Evolutionary conservation across 2,797 vertebrate genomes (phyloP).

Genomic region (Halcyon leucocephala): DNA sequence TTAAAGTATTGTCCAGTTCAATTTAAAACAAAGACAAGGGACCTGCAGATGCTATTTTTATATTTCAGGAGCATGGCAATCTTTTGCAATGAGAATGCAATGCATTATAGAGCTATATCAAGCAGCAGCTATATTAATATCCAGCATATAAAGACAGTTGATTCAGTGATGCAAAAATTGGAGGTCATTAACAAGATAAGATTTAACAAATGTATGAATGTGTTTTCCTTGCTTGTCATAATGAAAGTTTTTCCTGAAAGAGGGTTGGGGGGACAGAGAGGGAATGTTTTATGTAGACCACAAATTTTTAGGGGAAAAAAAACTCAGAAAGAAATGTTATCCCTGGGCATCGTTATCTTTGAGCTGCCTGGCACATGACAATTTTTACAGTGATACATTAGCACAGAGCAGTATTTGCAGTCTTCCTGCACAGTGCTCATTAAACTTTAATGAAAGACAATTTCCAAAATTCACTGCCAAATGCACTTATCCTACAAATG

Average conservation of each 20-base stretch:
- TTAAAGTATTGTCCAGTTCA: background rate
- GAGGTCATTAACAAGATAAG: background rate
- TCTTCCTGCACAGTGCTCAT: conserved; percentile 39
- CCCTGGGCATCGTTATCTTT: conserved; percentile 16
- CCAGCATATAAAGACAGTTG: background rate
- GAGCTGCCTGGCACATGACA: conserved; percentile 23
- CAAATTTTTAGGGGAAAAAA: background rate
- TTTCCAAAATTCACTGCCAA: conserved; percentile 60
- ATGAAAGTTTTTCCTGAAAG: background rate
- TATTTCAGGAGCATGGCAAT: background rate
- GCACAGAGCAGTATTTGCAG: conserved; percentile 32
- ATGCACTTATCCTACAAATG: conserved; percentile 53
- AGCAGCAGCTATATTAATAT: background rate
- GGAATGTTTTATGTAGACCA: background rate
- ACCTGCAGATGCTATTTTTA: background rate
- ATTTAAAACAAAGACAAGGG: background rate
- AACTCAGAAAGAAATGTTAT: background rate
- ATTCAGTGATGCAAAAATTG: background rate
- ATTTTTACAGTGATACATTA: conserved; percentile 47
- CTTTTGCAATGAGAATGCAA: background rate
- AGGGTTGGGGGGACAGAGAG: background rate
- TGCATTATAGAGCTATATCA: background rate
- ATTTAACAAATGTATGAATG: background rate
- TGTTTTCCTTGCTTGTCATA: background rate
- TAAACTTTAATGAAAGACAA: conserved; percentile 59